Percentiles rank a stretch among this genome's conserved stretches.
Evolutionary conservation across 2,113 vertebrate species (phyloP).

Genomic region (Euleptes europaea): DNA sequence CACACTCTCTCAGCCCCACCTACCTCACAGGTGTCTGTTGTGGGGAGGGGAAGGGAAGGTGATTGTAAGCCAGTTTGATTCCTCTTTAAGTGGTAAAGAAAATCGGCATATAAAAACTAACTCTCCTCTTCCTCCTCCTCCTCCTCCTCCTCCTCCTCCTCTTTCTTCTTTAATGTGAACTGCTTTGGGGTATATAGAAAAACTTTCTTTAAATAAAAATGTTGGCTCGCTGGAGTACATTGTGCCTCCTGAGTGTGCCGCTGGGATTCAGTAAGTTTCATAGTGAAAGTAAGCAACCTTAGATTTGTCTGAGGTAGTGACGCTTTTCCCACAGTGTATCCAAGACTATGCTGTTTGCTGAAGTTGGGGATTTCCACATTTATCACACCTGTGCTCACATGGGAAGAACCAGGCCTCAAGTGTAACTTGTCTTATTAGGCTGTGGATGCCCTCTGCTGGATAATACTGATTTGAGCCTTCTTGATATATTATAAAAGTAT

Average conservation of each 20-base stretch:
- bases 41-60: too few relatives aligned
- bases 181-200: background rate
- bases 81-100: too few relatives aligned
- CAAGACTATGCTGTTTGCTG: background rate
- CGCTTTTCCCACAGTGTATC: accelerated
- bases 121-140: too few relatives aligned
- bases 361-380: background rate
- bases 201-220: background rate
- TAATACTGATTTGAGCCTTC: background rate
- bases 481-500: background rate
- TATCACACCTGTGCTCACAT: background rate
- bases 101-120: too few relatives aligned
- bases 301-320: accelerated
- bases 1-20: too few relatives aligned
- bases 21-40: too few relatives aligned
- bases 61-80: too few relatives aligned
- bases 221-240: background rate
- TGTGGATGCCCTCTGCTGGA: conserved; percentile 74
- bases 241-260: background rate
- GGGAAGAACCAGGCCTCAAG: background rate
- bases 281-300: accelerated
- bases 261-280: background rate
- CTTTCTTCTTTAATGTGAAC: too few relatives aligned
- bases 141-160: too few relatives aligned
- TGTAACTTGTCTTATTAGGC: conserved; percentile 30